Evolutionary conservation across 2,797 vertebrate genomes (phyloP), one percentile per base, ranked within the genome.

Genomic region (Chloroceryle inda): DNA sequence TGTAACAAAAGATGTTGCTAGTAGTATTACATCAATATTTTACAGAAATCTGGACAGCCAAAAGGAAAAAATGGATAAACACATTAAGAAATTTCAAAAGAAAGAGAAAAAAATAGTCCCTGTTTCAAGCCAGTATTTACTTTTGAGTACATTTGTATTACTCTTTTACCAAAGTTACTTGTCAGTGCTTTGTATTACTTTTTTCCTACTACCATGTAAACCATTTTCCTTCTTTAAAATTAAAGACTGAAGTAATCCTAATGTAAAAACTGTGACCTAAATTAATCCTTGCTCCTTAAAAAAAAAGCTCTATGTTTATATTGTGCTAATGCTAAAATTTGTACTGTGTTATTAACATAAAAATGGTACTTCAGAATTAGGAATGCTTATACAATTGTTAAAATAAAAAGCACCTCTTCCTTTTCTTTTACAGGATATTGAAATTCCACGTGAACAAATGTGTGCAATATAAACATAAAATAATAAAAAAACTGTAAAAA

Each of bases 371-470:
- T 88, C 78, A 80, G 86, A 92, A 80, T 73, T 71, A 91, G 49
- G 8, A 59, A 83, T 12, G 38, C 24, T 85, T 61, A 44, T 47
- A 79, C 31, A 71, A 61, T 87, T 85, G 56, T 72, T 61, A 85
- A 80, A 92, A 59, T 42, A 82, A 68, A 49, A 80, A 80, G 62
- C 26, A 20, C 45, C 82, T 11, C 49, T 83, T 33, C 27, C 64
- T 93, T 94, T 92, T 31, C 67, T 92, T 96, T 75, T 78, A 92
- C 45, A 84, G 62, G 38, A 72, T 71, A 88, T 50, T 90, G 67
- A 84, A 92, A 92, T 74, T 59, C 44, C 63, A 61, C 55, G 85
- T 58, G 63, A 85, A 88, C 4, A 79, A 92, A 58, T 50, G 50
- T 40, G 42, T 66, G 35, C 38, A 66, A 69, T 26, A 42, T 31